Evolutionary conservation across 2,113 vertebrate species (phyloP), one percentile per base, ranked within the genome.

Genomic region (Neotragus pygmaeus): DNA sequence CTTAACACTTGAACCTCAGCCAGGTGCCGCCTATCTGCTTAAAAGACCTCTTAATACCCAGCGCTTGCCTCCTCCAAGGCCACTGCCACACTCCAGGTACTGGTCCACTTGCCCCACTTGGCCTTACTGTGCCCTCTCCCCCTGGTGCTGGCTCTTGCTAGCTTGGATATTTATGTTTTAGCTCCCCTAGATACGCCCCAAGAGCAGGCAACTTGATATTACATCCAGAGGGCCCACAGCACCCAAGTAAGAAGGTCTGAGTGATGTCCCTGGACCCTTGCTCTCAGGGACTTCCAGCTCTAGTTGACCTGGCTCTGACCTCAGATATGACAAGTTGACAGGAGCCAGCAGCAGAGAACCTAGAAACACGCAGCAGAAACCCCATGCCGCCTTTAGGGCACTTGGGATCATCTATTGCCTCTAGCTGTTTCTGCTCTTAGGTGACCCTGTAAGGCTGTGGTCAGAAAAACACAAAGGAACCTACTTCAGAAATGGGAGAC

Each of bases 381-480:
- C n/a, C 21, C 8, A 15, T 2, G 36, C 2, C 36, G 10, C 60
- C 36, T 73, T 60, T 30, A 51, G 80, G 81, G 43, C 8, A 21
- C 43, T 4, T 19, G 57, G 60, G 82, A 17, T 80, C 75, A 81
- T 75, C 53, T 55, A 17, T 51, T 73, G 43, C 33, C 49, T 55
- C 28, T 36, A 51, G 75, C 19, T n/a, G 12, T 33, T 36, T 33
- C 49, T 70, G 66, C 39, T 81, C 88, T 96, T 78, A 17, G 25
- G n/a, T 45, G 73, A 92, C 81, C 60, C 58, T 28, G 9, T 23
- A 28, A 91, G 39, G 23, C 30, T 73, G 33, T 43, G 16, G 70
- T 43, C 82, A 89, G 78, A 89, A 87, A 95, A 87, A 36, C 3
- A 87, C 30, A 82, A 85, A 87, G 49, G 21, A 57, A 55, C 45